These are phyloP conservation scores for Platycnemis pennipes DNA, from an alignment of 2,888 invertebrate genomes.

Conservation along the genomic window DNA sequence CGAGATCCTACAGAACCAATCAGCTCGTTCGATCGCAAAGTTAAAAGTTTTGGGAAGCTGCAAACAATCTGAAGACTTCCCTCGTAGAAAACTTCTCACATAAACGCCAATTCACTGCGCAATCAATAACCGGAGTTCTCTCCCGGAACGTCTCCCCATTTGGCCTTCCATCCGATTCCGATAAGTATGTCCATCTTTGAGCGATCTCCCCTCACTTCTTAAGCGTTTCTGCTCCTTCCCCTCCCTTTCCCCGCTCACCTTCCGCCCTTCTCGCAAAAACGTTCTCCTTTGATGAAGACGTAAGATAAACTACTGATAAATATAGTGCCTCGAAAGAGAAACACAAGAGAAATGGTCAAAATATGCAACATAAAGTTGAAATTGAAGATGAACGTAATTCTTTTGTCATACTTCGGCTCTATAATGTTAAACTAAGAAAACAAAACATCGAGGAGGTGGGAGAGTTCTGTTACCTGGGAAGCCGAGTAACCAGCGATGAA, in stretches of 20 bases:
- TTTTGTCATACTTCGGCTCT: no score
- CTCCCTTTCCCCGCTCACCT: neutral
- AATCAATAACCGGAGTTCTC: constrained; percentile 7
- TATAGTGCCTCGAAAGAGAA: no score
- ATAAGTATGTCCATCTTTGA: neutral
- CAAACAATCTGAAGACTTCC: neutral
- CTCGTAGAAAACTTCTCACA: neutral
- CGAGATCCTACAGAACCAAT: neutral
- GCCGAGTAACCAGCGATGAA: no score
- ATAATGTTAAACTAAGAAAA: no score
- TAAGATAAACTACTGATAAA: neutral
- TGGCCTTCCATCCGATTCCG: neutral
- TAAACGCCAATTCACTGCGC: constrained; percentile 11
- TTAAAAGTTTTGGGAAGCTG: neutral
- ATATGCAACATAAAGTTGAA: no score
- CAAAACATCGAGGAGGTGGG: no score
- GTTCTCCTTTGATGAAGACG: neutral
- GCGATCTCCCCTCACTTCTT: neutral
- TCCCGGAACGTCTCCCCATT: neutral
- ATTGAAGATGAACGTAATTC: no score
- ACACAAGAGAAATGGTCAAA: no score
- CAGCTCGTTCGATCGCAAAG: neutral
- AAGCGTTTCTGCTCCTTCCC: neutral
- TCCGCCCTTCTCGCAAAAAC: neutral
- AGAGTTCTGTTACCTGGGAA: no score